Evolutionary conservation across 2,113 vertebrate genomes (phyloP), one percentile per base, ranked within the genome.

Genomic region (Eira barbara): DNA sequence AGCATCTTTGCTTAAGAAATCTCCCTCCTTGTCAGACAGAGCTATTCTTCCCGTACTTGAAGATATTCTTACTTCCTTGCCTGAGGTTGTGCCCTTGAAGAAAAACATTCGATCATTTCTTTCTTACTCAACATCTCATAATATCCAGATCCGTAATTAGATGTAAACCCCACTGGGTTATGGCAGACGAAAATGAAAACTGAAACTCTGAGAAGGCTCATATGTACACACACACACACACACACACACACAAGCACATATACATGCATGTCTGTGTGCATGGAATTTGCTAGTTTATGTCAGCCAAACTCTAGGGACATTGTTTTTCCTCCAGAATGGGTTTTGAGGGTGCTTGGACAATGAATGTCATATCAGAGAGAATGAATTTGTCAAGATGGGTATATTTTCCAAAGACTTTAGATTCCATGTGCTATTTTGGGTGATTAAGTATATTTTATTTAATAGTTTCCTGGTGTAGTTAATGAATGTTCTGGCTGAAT

Each of bases 231-330:
- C 21, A 82, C 2, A 45, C 1, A 55, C 10, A n/a, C 17, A 61
- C 52, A 27, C 1, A 71, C 21, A 78, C 0, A 57, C 11, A 36
- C 13, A 42, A 11, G 34, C 29, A 74, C 36, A 76, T 13, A 76
- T 12, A 39, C 5, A 69, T 1, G 61, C 11, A 11, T 2, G 1
- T 11, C 3, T 3, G 2, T 27, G 71, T 42, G 23, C 21, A 31
- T 4, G 1, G 29, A 34, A 67, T 39, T 83, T 96, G 3, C 49
- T 76, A 67, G 42, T 63, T 82, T 82, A 57, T 57, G 31, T 57
- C 47, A 57, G 18, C 47, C 42, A 74, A 89, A 76, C 25, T 89
- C 31, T 67, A 78, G 31, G 25, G 14, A 76, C 18, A 34, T 57
- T 13, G 2, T 89, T 76, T 93, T 65, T 83, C 31, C 18, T 76